These are phyloP conservation scores for Xestia ashworthii DNA, from an alignment of 2,888 invertebrate genomes.

Conservation along the genomic window DNA sequence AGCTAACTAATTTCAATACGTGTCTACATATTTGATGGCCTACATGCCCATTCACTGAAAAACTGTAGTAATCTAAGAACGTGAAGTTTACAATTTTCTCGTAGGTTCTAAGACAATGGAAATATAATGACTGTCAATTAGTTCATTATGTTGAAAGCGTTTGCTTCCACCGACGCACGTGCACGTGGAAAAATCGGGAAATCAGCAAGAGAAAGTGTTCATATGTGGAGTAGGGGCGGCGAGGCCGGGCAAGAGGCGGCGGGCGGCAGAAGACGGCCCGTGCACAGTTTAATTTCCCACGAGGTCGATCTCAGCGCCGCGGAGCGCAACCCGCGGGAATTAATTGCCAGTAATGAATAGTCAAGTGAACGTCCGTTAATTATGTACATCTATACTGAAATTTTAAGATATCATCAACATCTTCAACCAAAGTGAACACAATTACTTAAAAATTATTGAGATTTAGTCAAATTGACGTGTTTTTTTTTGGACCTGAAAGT, in stretches of 20 bases:
- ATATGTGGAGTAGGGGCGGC: slow-evolving; percentile 83
- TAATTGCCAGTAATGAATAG: slow-evolving; percentile 91
- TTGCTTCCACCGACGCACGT: slow-evolving; percentile 58
- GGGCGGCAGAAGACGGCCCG: slow-evolving; percentile 88
- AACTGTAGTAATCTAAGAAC: slow-evolving; percentile 40
- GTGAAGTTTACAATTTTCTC: slow-evolving; percentile 18
- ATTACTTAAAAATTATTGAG: neutral
- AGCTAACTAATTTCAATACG: slow-evolving; percentile 87
- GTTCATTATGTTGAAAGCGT: slow-evolving; percentile 45
- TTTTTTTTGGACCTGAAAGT: slow-evolving; percentile 7
- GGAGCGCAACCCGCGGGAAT: slow-evolving; percentile 90
- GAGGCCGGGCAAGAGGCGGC: slow-evolving; percentile 75
- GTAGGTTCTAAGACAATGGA: slow-evolving; percentile 26
- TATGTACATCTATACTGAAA: slow-evolving; percentile 80
- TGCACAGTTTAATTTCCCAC: slow-evolving; percentile 91
- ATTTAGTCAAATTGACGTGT: neutral
- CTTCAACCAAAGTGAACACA: slow-evolving; percentile 31
- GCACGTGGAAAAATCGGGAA: slow-evolving; percentile 84
- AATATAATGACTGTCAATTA: slow-evolving; percentile 28
- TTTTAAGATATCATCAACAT: slow-evolving; percentile 62
- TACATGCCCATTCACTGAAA: slow-evolving; percentile 53
- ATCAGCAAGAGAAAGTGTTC: slow-evolving; percentile 87
- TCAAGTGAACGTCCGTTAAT: slow-evolving; percentile 90
- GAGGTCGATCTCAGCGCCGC: slow-evolving; percentile 90
- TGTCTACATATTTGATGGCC: slow-evolving; percentile 79